Percentiles rank a stretch among this genome's conserved stretches.
Conservation (phyloP, 2,113 vertebrate species). For the Cebidichthys violaceus region DNA sequence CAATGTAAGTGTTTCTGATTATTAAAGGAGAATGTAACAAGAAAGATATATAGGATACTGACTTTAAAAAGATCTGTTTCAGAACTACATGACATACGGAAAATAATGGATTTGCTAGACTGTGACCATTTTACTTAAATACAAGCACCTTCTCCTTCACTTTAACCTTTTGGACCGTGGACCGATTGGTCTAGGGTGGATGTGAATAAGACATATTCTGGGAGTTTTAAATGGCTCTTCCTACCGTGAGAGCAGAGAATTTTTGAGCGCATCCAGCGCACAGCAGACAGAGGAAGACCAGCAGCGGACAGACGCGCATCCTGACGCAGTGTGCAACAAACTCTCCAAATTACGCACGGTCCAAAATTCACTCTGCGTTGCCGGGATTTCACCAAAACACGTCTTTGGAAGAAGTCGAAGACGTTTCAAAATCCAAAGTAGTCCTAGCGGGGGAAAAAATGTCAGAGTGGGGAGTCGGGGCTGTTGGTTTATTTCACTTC, state of each 20-base stretch:
- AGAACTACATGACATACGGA: background rate
- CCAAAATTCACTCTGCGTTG: slow-evolving; percentile 47
- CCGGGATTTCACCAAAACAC: slow-evolving; percentile 19
- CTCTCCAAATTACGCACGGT: slow-evolving; percentile 77
- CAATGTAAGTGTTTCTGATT: background rate
- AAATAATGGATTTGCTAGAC: background rate
- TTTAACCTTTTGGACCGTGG: background rate
- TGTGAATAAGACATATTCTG: background rate
- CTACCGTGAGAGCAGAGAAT: slow-evolving; percentile 87
- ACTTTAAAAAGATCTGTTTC: background rate
- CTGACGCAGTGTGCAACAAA: slow-evolving; percentile 67
- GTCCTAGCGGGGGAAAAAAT: slow-evolving; percentile 24
- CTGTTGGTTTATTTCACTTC: slow-evolving; percentile 62
- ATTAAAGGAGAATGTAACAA: background rate
- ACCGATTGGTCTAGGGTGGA: background rate
- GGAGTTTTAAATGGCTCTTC: slow-evolving; percentile 43
- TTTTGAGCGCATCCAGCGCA: slow-evolving; percentile 82
- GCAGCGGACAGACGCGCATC: slow-evolving; percentile 83
- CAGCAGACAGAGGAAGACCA: slow-evolving; percentile 80
- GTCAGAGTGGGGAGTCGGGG: slow-evolving; percentile 2
- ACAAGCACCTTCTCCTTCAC: background rate
- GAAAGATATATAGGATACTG: background rate
- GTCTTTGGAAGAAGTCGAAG: background rate
- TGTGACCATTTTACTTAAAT: background rate
- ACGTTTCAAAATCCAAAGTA: slow-evolving; percentile 50